Conservation (phyloP, 2,797 vertebrate genomes). For the Pseudochirops cupreus region DNA sequence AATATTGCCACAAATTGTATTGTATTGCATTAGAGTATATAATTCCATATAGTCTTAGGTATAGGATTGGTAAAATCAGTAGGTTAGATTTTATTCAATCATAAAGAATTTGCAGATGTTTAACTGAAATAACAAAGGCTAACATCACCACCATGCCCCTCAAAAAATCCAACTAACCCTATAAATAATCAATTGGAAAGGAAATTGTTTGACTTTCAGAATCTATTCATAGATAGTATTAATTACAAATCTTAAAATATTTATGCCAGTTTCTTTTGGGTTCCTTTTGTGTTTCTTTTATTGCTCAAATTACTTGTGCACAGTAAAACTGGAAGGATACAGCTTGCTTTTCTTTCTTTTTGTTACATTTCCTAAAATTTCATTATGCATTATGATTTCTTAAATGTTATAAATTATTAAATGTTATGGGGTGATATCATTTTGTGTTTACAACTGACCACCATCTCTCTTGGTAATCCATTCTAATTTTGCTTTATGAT, state of each 20-base stretch:
- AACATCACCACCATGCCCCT: neutral
- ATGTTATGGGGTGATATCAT: slow-evolving; percentile 18
- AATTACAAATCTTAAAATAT: neutral
- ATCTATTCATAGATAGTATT: neutral
- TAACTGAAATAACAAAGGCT: neutral
- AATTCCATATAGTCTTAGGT: slow-evolving; percentile 1
- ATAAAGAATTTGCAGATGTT: neutral
- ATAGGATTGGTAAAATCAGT: neutral
- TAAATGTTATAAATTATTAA: neutral
- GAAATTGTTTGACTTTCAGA: neutral
- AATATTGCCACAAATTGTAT: neutral
- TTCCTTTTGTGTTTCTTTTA: neutral
- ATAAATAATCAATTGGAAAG: slow-evolving; percentile 11
- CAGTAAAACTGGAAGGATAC: neutral
- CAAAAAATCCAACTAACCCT: neutral
- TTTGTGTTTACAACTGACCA: neutral
- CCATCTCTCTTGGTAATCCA: neutral
- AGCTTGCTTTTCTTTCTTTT: neutral
- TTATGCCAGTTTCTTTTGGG: neutral
- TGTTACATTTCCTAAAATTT: neutral
- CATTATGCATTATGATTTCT: neutral
- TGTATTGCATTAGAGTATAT: neutral
- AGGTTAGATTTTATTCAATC: neutral
- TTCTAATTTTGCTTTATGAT: slow-evolving; percentile 10
- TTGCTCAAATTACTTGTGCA: neutral